phyloP scores from a whole-genome alignment of 1,140 invertebrate genomes.

The Anoplolepis gracilipes region DNA sequence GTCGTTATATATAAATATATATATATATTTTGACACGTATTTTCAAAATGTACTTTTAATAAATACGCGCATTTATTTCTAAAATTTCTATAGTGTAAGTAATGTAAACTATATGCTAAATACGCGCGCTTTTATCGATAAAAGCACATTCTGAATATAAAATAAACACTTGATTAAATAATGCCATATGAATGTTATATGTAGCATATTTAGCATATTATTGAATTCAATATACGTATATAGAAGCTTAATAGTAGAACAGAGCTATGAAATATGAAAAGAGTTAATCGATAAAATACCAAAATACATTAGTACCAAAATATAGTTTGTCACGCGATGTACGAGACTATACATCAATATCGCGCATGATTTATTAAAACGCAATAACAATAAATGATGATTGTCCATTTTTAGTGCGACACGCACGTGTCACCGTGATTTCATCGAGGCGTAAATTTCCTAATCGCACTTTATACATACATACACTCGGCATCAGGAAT shows the following conservation, averaged over 20 bases:
- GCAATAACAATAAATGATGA: not conserved
- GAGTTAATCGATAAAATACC: slow-evolving; percentile 4
- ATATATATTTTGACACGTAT: no score
- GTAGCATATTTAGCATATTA: not conserved
- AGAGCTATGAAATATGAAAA: not conserved
- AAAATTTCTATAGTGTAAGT: no score
- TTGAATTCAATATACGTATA: not conserved
- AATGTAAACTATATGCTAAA: no score
- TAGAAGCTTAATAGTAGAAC: not conserved
- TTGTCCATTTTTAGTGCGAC: not conserved
- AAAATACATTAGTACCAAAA: not conserved
- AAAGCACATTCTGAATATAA: not conserved
- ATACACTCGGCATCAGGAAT: no score
- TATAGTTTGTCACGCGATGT: not conserved
- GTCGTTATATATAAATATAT: not conserved
- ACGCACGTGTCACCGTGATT: not conserved
- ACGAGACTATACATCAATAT: no score
- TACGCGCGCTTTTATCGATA: no score
- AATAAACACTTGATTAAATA: not conserved
- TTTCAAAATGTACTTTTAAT: no score
- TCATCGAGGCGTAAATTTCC: not conserved
- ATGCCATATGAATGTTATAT: not conserved
- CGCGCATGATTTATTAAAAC: not conserved
- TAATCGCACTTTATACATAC: not conserved
- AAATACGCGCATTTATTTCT: no score